phyloP scores from a whole-genome alignment of 2,113 vertebrate genomes.

The Erythrocercus mccallii region DNA sequence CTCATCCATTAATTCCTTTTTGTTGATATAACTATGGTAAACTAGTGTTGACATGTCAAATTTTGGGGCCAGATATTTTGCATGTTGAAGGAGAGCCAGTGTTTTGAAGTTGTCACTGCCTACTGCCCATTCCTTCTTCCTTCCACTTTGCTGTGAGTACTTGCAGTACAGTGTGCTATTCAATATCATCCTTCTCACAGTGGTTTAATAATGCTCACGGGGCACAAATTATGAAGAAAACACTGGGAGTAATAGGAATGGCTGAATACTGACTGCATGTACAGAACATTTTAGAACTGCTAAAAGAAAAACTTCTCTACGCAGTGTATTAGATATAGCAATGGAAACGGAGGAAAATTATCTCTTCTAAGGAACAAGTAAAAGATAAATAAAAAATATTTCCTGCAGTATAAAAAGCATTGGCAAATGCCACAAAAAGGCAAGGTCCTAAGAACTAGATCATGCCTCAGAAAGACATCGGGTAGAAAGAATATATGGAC shows the following conservation, averaged over 20 bases:
- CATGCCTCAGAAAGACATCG: neutral
- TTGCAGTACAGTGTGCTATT: neutral
- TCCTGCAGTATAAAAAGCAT: neutral
- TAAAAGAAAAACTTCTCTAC: neutral
- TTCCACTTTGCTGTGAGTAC: neutral
- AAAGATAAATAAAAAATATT: neutral
- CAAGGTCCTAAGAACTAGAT: neutral
- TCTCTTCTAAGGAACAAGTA: neutral
- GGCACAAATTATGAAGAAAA: neutral
- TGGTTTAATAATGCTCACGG: constrained; percentile 12
- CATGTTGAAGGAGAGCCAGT: neutral
- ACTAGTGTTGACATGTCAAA: neutral
- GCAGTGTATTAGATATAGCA: neutral
- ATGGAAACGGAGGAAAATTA: neutral
- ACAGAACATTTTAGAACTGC: neutral
- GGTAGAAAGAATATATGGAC: neutral
- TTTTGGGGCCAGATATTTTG: neutral
- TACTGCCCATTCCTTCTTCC: neutral
- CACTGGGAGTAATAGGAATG: neutral
- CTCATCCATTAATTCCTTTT: neutral
- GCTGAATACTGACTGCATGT: neutral
- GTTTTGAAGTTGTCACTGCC: neutral
- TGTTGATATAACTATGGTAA: neutral
- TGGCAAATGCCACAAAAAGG: neutral
- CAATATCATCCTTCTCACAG: neutral